Percentiles rank a stretch among this genome's conserved stretches.
phyloP scores from a whole-genome alignment of 2,113 vertebrate genomes.

The Asarcornis scutulata region DNA sequence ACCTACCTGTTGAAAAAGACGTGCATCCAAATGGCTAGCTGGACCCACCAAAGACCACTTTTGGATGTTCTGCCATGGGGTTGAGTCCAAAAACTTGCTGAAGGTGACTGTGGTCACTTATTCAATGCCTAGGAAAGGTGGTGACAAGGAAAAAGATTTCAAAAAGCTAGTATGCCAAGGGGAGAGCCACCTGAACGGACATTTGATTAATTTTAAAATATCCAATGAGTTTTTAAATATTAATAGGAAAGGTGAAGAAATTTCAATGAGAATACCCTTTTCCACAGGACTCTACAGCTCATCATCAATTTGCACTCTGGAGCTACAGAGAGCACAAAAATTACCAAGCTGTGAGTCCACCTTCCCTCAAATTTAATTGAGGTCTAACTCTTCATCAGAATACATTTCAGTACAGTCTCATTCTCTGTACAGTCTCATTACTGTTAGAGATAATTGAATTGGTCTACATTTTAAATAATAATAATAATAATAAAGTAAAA shows the following conservation, averaged over 20 bases:
- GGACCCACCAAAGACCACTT: background rate
- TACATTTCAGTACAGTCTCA: background rate
- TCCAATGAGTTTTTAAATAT: background rate
- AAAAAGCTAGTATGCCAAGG: background rate
- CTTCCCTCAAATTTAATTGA: background rate
- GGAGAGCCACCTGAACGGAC: background rate
- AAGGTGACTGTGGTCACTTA: background rate
- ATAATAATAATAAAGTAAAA: background rate
- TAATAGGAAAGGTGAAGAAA: background rate
- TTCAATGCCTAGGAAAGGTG: background rate
- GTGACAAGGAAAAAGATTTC: background rate
- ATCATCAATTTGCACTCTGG: rapidly evolving
- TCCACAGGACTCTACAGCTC: background rate
- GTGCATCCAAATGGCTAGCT: background rate
- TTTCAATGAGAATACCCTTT: background rate
- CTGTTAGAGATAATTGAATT: background rate
- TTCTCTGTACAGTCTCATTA: background rate
- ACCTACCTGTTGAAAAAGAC: background rate
- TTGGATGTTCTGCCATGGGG: background rate
- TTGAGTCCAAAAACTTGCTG: background rate
- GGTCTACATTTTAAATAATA: background rate
- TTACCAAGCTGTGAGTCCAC: background rate
- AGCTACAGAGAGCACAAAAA: background rate
- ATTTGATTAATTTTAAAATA: rapidly evolving
- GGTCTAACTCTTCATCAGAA: background rate